A percentile compares a stretch with the other conserved stretches of the same genome.
phyloP scores from a whole-genome alignment of 2,888 invertebrate genomes.

The Luperina testacea region DNA sequence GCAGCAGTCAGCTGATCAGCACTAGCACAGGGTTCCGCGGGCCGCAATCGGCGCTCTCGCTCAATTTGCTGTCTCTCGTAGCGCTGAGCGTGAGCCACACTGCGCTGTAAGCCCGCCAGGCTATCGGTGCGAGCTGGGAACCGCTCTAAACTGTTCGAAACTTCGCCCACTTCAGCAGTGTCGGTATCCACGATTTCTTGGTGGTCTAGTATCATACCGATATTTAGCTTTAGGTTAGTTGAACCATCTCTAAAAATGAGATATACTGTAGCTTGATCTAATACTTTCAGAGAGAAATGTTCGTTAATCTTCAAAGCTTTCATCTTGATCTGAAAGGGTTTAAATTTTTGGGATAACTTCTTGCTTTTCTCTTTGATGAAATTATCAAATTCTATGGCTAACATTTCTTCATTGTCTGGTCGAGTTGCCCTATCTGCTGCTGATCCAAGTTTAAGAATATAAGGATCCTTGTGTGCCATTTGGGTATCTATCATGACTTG shows the following conservation, averaged over 20 bases:
- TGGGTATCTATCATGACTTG: slow-evolving; percentile 87
- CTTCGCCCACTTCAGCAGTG: slow-evolving; percentile 79
- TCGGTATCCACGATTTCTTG: slow-evolving; percentile 87
- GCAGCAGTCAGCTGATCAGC: slow-evolving; percentile 75
- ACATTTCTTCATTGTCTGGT: slow-evolving; percentile 84
- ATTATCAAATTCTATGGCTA: slow-evolving; percentile 86
- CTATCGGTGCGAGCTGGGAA: slow-evolving; percentile 81
- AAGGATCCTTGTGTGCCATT: slow-evolving; percentile 82
- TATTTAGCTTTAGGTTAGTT: slow-evolving; percentile 82
- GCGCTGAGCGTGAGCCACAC: slow-evolving; percentile 78
- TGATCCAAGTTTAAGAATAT: slow-evolving; percentile 77
- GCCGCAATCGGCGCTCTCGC: slow-evolving; percentile 75
- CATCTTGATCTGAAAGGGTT: slow-evolving; percentile 87
- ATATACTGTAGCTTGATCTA: slow-evolving; percentile 85
- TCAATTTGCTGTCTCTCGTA: slow-evolving; percentile 74
- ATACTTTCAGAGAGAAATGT: slow-evolving; percentile 82
- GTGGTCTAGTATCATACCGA: slow-evolving; percentile 88
- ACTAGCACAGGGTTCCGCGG: slow-evolving; percentile 70
- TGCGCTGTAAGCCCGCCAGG: slow-evolving; percentile 79
- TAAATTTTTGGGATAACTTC: slow-evolving; percentile 81
- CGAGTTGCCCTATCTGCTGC: slow-evolving; percentile 66
- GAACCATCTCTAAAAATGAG: slow-evolving; percentile 83
- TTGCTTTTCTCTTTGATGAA: slow-evolving; percentile 85
- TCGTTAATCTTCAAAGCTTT: slow-evolving; percentile 87
- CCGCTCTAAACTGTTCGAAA: slow-evolving; percentile 74